These are phyloP conservation scores for Proisotoma minuta DNA, from an alignment of 2,888 invertebrate species.

Conservation along the genomic window DNA sequence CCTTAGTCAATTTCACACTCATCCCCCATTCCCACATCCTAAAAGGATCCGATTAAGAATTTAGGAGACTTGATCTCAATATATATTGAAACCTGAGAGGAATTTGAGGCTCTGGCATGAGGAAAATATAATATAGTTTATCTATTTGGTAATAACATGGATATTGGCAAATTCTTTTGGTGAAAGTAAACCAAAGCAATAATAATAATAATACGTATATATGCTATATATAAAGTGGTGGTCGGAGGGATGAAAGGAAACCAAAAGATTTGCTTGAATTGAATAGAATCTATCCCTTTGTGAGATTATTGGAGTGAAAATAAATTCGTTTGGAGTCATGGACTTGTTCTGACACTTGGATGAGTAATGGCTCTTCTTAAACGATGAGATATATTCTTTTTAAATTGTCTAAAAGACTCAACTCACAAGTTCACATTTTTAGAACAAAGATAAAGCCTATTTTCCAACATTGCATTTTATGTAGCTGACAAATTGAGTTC, in stretches of 20 bases:
- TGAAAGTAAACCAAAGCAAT: neutral
- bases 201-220: neutral
- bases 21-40: neutral
- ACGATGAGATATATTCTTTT: neutral
- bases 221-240: neutral
- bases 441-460: too few relatives aligned
- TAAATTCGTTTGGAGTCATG: constrained; percentile 15
- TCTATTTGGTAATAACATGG: too few relatives aligned
- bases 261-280: constrained; percentile 11
- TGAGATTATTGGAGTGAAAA: constrained; percentile 17
- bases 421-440: neutral
- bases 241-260: constrained; percentile 5
- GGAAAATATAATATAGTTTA: too few relatives aligned
- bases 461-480: too few relatives aligned
- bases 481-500: too few relatives aligned
- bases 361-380: constrained; percentile 6
- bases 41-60: neutral
- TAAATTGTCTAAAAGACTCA: neutral
- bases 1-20: neutral
- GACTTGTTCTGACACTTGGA: constrained; percentile 5
- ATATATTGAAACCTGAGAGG: too few relatives aligned
- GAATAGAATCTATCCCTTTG: constrained; percentile 16
- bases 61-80: neutral
- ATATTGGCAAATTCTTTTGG: constrained; percentile 8
- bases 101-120: too few relatives aligned